Conservation (phyloP, 2,888 invertebrate species). For the Coremacera marginata region DNA sequence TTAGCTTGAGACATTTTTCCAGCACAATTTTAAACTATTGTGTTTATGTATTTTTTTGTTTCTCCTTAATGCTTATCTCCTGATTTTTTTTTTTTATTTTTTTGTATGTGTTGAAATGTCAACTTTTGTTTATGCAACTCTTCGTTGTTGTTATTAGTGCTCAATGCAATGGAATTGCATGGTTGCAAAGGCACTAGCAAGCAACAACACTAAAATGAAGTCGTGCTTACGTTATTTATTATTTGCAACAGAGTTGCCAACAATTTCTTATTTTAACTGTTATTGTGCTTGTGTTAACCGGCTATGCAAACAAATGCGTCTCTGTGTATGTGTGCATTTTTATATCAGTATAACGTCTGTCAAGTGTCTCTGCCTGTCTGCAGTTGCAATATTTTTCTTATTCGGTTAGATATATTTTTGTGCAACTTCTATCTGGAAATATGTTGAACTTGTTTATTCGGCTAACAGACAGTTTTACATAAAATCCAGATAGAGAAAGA, state of each 20-base stretch:
- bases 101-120: slow-evolving; percentile 43
- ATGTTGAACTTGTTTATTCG: slow-evolving; percentile 3
- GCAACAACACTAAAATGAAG: slow-evolving; percentile 31
- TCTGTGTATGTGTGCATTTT: slow-evolving; percentile 1
- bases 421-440: background rate
- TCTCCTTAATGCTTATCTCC: slow-evolving; percentile 28
- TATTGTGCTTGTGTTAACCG: background rate
- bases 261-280: slow-evolving; percentile 12
- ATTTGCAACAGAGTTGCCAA: slow-evolving; percentile 25
- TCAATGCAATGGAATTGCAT: background rate
- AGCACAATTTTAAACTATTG: background rate
- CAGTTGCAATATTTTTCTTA: slow-evolving; percentile 8
- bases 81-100: slow-evolving; percentile 18
- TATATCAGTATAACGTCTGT: slow-evolving; percentile 27
- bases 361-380: slow-evolving; percentile 30
- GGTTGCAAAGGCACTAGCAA: background rate
- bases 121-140: slow-evolving; percentile 46
- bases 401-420: slow-evolving; percentile 1
- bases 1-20: background rate
- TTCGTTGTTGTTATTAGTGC: slow-evolving; percentile 19
- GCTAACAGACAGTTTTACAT: background rate
- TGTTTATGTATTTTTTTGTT: slow-evolving; percentile 39
- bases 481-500: too few species aligned
- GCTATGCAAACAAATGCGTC: background rate
- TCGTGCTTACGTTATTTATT: slow-evolving; percentile 35